These are phyloP conservation scores for cattle (Bos taurus) DNA, from an alignment of 2,113 vertebrate genomes.

Conservation along the genomic window ARS-UCD2.0 NC_037337.1:13407501-13408000, in stretches of 20 bases:
- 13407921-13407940: conserved; percentile 93
- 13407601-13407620: conserved; percentile 97
- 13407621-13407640: conserved; percentile 94
- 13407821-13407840: conserved; percentile 28
- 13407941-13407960: conserved; percentile 91
- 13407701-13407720: background rate
- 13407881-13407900: conserved; percentile 94
- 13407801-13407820: background rate
- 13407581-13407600: conserved; percentile 91
- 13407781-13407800: background rate
- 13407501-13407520: conserved; percentile 89
- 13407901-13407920: conserved; percentile 85
- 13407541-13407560: conserved; percentile 89
- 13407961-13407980: conserved; percentile 88
- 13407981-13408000: background rate
- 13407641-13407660: conserved; percentile 90
- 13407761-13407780: background rate
- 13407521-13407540: conserved; percentile 92
- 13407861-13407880: conserved; percentile 90
- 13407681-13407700: background rate
- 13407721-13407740: background rate
- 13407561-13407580: conserved; percentile 91
- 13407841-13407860: conserved; percentile 97
- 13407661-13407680: conserved; percentile 86
- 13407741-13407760: background rate